Percentiles rank a stretch among this genome's conserved stretches.
These are phyloP conservation scores for Platycheirus rosarum DNA, from an alignment of 2,888 invertebrate genomes.

Conservation along the genomic window DNA sequence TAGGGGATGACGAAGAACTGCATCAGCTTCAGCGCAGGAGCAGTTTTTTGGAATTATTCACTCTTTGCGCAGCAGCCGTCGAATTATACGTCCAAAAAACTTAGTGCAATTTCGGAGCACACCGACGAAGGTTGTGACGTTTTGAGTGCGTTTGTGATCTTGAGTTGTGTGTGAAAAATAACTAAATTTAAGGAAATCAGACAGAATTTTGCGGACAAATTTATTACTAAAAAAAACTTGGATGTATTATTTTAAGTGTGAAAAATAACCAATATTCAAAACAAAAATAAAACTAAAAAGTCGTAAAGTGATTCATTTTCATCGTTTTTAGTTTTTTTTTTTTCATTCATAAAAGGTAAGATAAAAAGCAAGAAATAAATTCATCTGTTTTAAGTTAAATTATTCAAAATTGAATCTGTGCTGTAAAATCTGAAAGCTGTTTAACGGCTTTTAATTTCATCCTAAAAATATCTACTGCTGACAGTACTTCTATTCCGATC, in stretches of 20 bases:
- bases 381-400: too few species aligned
- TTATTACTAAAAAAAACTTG: neutral
- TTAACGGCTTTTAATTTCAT: too few species aligned
- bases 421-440: too few species aligned
- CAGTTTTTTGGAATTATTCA: constrained; percentile 16
- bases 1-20: constrained; percentile 62
- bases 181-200: neutral
- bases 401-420: too few species aligned
- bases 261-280: neutral
- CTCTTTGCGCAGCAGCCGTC: constrained; percentile 53
- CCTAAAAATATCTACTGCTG: too few species aligned
- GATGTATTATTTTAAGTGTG: neutral
- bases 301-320: neutral
- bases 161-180: constrained; percentile 15
- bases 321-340: too few species aligned
- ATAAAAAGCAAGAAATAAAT: too few species aligned
- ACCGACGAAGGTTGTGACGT: constrained; percentile 57
- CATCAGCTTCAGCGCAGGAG: constrained; percentile 20
- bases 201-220: constrained; percentile 24
- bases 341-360: too few species aligned
- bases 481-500: too few species aligned
- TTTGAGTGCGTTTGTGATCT: constrained; percentile 37
- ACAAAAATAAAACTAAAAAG: neutral
- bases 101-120: constrained; percentile 62
- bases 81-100: constrained; percentile 45